Base-by-base conservation (phyloP, 2,113 vertebrate genomes). In the Rhinopomastus cyanomelas region DNA sequence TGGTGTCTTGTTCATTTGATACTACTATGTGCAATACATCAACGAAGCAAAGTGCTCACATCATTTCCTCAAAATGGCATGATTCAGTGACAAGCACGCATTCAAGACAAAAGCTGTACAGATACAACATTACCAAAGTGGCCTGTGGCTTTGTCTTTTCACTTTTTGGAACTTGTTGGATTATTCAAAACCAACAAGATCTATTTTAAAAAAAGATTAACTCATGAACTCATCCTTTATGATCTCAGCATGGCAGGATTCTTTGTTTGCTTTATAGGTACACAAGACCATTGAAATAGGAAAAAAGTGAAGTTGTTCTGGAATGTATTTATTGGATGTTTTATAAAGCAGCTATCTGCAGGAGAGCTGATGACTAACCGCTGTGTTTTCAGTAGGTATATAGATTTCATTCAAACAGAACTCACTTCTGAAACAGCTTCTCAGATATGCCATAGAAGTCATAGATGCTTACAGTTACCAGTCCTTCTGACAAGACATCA, bases 1-100 rank as follows among this genome's bases (percentile, higher is more conserved):
- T 76, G 92, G 88, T 95, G 86, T n/a, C 82, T 92, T 73, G 62
- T 95, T 93, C 11, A 11, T 85, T 94, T 93, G 83, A 69, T 92
- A 87, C 84, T 95, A 53, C 26, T 16, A 52, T 75, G 55, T 21
- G 15, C 73, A 56, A 56, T 36, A 76, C 55, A 94, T 92, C 84
- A 93, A 85, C 78, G 88, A 91, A 92, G 61, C 64, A 74, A 94
- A 95, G 86, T 51, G 29, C 64, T 88, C 74, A 39, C 56, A 92
- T 74, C 1, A 1, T 79, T 86, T 93, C 86, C 87, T 16, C 55
- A 65, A 89, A 76, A 91, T 34, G 21, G 37, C 88, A 69, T 11
- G 26, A 90, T 93, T 93, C 69, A 79, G 77, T 23, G 51, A 32
- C 44, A 92, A 89, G 39, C 49, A 65, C 34, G 55, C 81, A 79